These are phyloP conservation scores for Yoshiicerus persimilis DNA, from an alignment of 1,140 invertebrate species.

Conservation along the genomic window DNA sequence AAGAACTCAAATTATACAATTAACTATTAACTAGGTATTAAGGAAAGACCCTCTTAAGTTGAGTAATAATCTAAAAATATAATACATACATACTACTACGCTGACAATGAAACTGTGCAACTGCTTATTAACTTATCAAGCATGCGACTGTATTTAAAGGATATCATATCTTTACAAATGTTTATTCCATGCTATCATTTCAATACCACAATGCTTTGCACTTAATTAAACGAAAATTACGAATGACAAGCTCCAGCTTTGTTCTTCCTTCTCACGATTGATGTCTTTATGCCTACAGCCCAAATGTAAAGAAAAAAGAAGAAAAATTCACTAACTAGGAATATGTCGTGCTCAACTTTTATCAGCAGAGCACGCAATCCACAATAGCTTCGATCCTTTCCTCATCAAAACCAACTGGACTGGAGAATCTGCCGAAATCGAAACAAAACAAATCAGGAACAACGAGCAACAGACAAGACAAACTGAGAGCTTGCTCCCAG, in stretches of 20 bases:
- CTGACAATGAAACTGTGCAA: background rate
- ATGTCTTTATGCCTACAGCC: background rate
- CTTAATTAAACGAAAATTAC: background rate
- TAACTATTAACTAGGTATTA: background rate
- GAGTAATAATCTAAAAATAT: background rate
- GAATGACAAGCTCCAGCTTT: background rate
- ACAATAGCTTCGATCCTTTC: background rate
- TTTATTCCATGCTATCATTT: background rate
- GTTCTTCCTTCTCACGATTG: background rate
- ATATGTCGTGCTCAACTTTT: background rate
- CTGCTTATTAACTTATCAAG: conserved; percentile 6
- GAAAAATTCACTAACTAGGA: background rate
- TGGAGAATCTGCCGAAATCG: background rate
- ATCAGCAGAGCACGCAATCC: background rate
- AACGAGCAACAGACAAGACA: background rate
- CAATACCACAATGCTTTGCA: background rate
- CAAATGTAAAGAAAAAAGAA: background rate
- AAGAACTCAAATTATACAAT: background rate
- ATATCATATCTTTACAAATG: background rate
- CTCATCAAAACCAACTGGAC: background rate
- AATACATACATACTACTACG: background rate
- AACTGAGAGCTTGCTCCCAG: background rate
- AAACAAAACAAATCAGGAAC: background rate
- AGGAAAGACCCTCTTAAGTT: too few relatives aligned
- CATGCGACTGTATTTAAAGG: background rate